Evolutionary conservation across 2,797 vertebrate species (phyloP).

Genomic region (Schizopygopsis pylzovi): DNA sequence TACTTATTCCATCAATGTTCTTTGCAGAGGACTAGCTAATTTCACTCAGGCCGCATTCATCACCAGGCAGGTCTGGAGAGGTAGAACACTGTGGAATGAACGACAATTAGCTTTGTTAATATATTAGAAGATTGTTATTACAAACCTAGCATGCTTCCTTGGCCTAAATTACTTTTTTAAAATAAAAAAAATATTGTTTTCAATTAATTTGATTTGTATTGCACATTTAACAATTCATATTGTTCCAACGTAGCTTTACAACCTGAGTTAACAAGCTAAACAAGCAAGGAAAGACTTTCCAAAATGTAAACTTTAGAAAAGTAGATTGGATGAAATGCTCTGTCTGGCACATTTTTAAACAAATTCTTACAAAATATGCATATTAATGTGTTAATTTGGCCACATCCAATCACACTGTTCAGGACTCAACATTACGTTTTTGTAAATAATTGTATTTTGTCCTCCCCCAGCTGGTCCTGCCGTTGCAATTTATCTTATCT

Average conservation of each 20-base stretch:
- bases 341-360: not conserved
- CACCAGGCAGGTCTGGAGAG: slow-evolving; percentile 21
- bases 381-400: not conserved
- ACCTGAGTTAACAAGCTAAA: not conserved
- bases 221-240: not conserved
- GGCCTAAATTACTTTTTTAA: no score
- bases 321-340: not conserved
- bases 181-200: no score
- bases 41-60: slow-evolving; percentile 21
- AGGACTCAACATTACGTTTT: no score
- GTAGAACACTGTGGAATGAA: not conserved
- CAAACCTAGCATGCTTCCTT: slow-evolving; percentile 5
- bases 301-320: not conserved
- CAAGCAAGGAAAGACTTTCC: not conserved
- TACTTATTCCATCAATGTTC: slow-evolving; percentile 24
- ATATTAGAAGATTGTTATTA: not conserved
- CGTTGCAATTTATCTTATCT: no score
- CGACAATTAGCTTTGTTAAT: not conserved
- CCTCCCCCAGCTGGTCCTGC: no score
- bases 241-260: no score
- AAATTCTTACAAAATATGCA: not conserved
- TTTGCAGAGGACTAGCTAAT: slow-evolving; percentile 37
- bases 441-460: no score
- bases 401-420: not conserved
- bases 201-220: not conserved